phyloP scores from a whole-genome alignment of 2,797 vertebrate species.

The Hypotaenidia okinawae region DNA sequence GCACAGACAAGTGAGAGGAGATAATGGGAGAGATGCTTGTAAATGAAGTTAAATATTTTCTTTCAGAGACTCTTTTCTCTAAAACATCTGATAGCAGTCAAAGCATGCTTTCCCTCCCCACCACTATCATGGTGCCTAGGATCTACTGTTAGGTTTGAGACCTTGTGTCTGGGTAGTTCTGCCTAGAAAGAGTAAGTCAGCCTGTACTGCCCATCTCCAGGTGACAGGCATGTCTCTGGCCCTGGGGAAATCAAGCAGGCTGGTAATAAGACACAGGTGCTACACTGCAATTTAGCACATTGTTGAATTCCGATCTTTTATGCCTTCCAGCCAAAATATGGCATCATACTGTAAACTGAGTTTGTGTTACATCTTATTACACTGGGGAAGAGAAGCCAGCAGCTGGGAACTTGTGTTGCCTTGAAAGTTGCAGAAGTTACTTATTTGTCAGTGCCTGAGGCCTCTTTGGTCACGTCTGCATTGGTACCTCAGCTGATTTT shows the following conservation, averaged over 20 bases:
- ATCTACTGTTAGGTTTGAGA: fast-evolving
- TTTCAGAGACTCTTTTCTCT: not conserved
- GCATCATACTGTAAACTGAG: slow-evolving; percentile 13
- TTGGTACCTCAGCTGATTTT: not conserved
- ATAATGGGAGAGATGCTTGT: not conserved
- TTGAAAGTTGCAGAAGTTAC: slow-evolving; percentile 13
- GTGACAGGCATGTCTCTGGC: not conserved
- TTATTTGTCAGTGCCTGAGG: slow-evolving; percentile 25
- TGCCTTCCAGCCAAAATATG: slow-evolving; percentile 42
- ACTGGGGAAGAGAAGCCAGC: not conserved
- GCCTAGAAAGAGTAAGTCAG: not conserved
- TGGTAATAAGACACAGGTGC: not conserved
- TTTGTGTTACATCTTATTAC: slow-evolving; percentile 16
- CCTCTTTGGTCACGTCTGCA: not conserved
- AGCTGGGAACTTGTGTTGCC: not conserved
- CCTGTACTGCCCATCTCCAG: not conserved
- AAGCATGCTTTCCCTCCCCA: not conserved
- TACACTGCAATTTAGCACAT: slow-evolving; percentile 13
- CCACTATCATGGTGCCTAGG: fast-evolving
- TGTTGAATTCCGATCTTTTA: slow-evolving; percentile 35
- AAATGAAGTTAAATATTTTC: not conserved
- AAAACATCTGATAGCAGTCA: not conserved
- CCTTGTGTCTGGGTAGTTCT: not conserved
- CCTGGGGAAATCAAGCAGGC: slow-evolving; percentile 26
- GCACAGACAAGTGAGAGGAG: not conserved